phyloP scores from a whole-genome alignment of 2,888 invertebrate genomes.

The Acleris emargana region DNA sequence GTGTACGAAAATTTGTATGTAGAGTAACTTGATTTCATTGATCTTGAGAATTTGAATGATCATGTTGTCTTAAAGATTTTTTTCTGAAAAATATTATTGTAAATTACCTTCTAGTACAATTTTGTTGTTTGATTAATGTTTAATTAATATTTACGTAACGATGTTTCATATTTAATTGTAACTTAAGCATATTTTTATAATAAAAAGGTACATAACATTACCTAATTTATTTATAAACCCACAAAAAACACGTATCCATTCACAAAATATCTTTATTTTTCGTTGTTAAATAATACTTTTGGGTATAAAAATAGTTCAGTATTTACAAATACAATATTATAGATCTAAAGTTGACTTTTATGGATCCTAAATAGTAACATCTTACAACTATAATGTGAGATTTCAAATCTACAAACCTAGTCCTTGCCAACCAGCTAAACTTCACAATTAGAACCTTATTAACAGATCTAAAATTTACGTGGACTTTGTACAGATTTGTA shows the following conservation, averaged over 20 bases:
- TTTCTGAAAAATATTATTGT: slow-evolving; percentile 15
- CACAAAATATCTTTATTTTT: slow-evolving; percentile 47
- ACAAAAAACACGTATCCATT: not conserved
- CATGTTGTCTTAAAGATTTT: no score
- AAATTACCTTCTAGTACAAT: slow-evolving; percentile 46
- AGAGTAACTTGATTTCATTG: no score
- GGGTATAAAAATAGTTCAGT: slow-evolving; percentile 52
- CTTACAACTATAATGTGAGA: slow-evolving; percentile 25
- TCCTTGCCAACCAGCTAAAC: no score
- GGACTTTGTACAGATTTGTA: slow-evolving; percentile 52
- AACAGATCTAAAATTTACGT: slow-evolving; percentile 7
- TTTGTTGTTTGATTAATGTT: slow-evolving; percentile 42
- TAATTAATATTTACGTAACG: slow-evolving; percentile 29
- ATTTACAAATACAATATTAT: slow-evolving; percentile 49
- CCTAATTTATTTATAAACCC: slow-evolving; percentile 29
- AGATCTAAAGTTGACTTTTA: slow-evolving; percentile 39
- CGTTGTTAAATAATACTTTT: slow-evolving; percentile 65
- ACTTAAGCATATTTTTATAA: slow-evolving; percentile 48
- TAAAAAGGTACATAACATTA: slow-evolving; percentile 45
- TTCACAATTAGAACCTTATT: no score
- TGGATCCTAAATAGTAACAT: slow-evolving; percentile 11
- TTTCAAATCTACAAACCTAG: slow-evolving; percentile 12
- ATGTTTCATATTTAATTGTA: slow-evolving; percentile 42
- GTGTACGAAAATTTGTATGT: no score
- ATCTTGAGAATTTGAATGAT: no score